These are phyloP conservation scores for Megathymus violae DNA, from an alignment of 1,140 invertebrate species.

Conservation along the genomic window DNA sequence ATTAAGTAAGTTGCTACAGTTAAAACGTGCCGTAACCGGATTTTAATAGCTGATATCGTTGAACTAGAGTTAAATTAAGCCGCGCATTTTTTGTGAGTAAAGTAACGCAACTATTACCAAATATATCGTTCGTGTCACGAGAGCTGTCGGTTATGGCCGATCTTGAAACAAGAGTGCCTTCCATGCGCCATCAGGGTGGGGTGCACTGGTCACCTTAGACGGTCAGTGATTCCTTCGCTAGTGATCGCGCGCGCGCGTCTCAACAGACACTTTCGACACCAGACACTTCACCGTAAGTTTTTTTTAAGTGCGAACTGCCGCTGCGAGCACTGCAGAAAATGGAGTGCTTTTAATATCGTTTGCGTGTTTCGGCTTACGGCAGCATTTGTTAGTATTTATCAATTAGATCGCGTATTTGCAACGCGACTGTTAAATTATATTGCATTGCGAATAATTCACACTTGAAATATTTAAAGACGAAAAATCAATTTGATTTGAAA, in stretches of 20 bases:
- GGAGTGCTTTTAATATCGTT: conserved; percentile 20
- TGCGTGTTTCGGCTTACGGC: conserved; percentile 7
- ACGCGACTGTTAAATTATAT: conserved; percentile 4
- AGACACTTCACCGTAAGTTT: conserved; percentile 45
- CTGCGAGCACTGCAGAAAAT: conserved; percentile 1
- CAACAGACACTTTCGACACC: conserved; percentile 39
- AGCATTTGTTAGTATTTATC: conserved; percentile 3
- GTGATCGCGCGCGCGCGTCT: conserved; percentile 51
- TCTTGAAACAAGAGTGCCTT: conserved; percentile 48
- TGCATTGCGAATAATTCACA: conserved; percentile 6
- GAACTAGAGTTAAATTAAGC: conserved; percentile 22
- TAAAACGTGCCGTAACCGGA: no score
- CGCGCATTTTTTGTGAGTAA: conserved; percentile 41
- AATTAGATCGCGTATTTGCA: conserved; percentile 18
- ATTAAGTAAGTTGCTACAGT: no score
- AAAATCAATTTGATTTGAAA: not conserved
- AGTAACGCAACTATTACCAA: conserved; percentile 47
- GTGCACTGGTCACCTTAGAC: conserved; percentile 41
- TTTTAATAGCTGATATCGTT: no score
- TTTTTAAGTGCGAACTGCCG: not conserved
- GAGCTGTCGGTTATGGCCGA: conserved; percentile 36
- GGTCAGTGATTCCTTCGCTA: conserved; percentile 53
- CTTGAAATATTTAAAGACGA: no score
- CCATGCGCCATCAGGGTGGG: conserved; percentile 39
- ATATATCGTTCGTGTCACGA: conserved; percentile 49